A percentile compares a stretch with the other conserved stretches of the same genome.
Conservation (phyloP, 2,888 invertebrate species). For the Dynastes hyllus region DNA sequence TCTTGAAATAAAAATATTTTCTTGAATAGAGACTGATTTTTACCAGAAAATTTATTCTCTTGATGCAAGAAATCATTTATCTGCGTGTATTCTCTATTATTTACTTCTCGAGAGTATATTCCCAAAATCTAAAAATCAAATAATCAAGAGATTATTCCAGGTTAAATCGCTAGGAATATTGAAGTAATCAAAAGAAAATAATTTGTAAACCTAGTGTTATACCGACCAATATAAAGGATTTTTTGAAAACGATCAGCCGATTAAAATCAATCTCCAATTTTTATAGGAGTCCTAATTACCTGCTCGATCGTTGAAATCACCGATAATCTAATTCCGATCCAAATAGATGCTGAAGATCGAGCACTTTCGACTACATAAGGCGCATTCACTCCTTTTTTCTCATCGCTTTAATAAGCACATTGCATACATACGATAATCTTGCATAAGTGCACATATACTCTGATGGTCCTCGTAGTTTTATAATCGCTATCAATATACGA, state of each 20-base stretch:
- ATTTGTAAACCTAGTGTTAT: no score
- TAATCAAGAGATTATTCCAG: no score
- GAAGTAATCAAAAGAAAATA: no score
- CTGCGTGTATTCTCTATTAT: no score
- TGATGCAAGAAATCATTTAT: no score
- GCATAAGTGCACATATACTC: background rate
- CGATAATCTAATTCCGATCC: background rate
- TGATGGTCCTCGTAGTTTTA: background rate
- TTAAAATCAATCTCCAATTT: background rate
- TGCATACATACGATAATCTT: background rate
- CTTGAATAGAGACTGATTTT: no score
- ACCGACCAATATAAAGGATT: background rate
- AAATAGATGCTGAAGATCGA: background rate
- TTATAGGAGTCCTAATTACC: background rate
- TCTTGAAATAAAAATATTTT: no score
- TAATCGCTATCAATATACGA: constrained; percentile 10
- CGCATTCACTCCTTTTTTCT: background rate
- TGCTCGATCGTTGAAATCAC: constrained; percentile 33
- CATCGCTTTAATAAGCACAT: background rate
- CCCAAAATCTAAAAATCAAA: no score
- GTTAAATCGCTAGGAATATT: no score
- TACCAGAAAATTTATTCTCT: no score
- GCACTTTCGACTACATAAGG: background rate
- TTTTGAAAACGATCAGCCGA: no score
- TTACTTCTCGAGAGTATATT: no score